Evolutionary conservation across 92 coral and sea anemone genomes (phyloP).

Genomic region (Plumapathes pennacea): DNA sequence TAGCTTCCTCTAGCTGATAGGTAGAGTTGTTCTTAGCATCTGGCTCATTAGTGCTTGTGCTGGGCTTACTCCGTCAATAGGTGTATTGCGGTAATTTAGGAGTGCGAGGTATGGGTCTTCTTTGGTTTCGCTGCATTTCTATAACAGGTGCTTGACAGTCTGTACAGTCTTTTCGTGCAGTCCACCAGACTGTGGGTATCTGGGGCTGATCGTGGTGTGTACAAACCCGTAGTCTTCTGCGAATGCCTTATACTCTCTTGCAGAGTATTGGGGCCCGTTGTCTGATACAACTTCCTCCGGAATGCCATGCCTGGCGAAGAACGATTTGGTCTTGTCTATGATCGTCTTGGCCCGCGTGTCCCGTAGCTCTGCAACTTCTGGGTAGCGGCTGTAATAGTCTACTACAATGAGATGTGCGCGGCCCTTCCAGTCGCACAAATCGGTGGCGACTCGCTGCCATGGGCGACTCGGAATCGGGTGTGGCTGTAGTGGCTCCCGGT

Average conservation of each 20-base stretch:
- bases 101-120: slow-evolving; percentile 41
- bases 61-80: slow-evolving; percentile 43
- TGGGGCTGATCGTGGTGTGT: slow-evolving; percentile 54
- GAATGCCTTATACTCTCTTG: slow-evolving; percentile 22
- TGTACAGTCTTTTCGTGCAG: slow-evolving; percentile 54
- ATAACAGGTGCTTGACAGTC: too few species aligned
- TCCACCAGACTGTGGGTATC: slow-evolving; percentile 66
- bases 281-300: slow-evolving; percentile 46
- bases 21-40: slow-evolving; percentile 24
- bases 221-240: slow-evolving; percentile 22
- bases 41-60: slow-evolving; percentile 42
- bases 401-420: background rate
- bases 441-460: slow-evolving; percentile 31
- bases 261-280: slow-evolving; percentile 46
- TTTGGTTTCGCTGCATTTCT: too few species aligned
- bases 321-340: slow-evolving; percentile 40
- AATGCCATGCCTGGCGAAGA: slow-evolving; percentile 48
- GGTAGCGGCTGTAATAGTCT: slow-evolving; percentile 38
- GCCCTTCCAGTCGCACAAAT: slow-evolving; percentile 1
- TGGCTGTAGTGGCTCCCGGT: slow-evolving; percentile 41
- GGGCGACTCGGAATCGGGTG: slow-evolving; percentile 45
- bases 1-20: slow-evolving; percentile 5
- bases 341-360: slow-evolving; percentile 39
- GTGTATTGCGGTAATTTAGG: slow-evolving; percentile 50
- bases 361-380: slow-evolving; percentile 37